Evolutionary conservation across 53 echinoderm and acorn worm genomes (phyloP), one percentile per base, ranked within the genome.

Genomic region (Paelopatides confundens): DNA sequence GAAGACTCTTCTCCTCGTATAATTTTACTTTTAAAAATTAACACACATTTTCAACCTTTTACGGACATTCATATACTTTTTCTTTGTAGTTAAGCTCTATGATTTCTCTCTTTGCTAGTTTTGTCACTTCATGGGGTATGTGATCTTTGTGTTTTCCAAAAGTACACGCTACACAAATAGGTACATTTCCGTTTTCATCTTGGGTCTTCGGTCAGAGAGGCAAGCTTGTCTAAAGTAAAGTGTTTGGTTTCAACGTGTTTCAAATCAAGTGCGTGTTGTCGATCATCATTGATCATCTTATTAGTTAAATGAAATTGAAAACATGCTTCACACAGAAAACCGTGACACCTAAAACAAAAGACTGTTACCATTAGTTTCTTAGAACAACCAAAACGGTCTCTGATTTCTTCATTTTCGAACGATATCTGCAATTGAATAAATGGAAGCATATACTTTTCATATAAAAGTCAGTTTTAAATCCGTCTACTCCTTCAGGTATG

Each of bases 131-230:
- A 58, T 58, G 58, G 21, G 21, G 58, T 23, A 58, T 6, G 58
- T 58, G 58, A 3, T 58, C 58, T 58, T 58, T 58, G 58, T 58
- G 58, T 23, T 15, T 58, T 58, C 58, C 58, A 4, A 58, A 58
- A 58, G 58, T 58, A 21, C 58, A 58, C 2, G 58, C 58, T 23
- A 58, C 58, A 58, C 58, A 58, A 18, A 58, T 58, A 15, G 58
- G 58, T 58, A 58, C 15, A 21, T 58, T 58, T 6, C 58, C 58
- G 58, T 21, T 58, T 58, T 2, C 58, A 58, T 58, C 58, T 58
- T 5, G 58, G 58, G 58, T 58, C 58, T 58, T 58, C 58, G 58
- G 58, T 58, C 58, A 58, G 58, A 58, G 58, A 58, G n/a, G 58
- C 58, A 58, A 58, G 58, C n/a, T 58, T 58, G n/a, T 15, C 58